A percentile compares a stretch with the other conserved stretches of the same genome.
Conservation (phyloP, 2,113 vertebrate genomes). For the Trogon melanurus region DNA sequence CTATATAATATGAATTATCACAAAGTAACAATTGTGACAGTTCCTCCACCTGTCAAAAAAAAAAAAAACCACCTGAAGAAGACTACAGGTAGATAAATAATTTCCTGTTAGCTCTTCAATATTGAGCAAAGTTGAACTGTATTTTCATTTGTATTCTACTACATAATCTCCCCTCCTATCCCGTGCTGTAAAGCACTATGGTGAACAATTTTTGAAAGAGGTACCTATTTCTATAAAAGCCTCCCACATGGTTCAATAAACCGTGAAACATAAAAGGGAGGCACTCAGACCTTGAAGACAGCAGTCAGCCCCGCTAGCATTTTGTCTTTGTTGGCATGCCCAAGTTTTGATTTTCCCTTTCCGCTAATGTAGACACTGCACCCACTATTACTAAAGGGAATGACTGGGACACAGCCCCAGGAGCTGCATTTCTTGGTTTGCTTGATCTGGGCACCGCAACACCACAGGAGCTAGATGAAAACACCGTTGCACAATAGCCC, state of each 20-base stretch:
- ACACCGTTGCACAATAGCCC: neutral
- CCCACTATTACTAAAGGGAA: neutral
- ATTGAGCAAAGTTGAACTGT: neutral
- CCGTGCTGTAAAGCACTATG: neutral
- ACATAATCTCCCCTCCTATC: neutral
- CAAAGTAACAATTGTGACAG: neutral
- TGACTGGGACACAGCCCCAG: neutral
- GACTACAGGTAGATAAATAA: neutral
- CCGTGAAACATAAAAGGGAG: neutral
- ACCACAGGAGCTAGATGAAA: neutral
- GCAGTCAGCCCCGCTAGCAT: neutral
- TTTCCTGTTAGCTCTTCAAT: neutral
- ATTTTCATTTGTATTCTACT: neutral
- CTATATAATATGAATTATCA: neutral
- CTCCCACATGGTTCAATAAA: neutral
- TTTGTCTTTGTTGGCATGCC: neutral
- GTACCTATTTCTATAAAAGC: neutral
- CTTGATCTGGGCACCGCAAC: neutral
- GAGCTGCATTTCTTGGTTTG: neutral
- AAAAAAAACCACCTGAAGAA: neutral
- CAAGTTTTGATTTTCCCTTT: neutral
- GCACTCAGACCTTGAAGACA: neutral
- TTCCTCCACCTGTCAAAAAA: neutral
- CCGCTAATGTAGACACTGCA: neutral
- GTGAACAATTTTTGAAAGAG: neutral